phyloP scores from a whole-genome alignment of 2,888 invertebrate genomes.

The Galeruca laticollis region DNA sequence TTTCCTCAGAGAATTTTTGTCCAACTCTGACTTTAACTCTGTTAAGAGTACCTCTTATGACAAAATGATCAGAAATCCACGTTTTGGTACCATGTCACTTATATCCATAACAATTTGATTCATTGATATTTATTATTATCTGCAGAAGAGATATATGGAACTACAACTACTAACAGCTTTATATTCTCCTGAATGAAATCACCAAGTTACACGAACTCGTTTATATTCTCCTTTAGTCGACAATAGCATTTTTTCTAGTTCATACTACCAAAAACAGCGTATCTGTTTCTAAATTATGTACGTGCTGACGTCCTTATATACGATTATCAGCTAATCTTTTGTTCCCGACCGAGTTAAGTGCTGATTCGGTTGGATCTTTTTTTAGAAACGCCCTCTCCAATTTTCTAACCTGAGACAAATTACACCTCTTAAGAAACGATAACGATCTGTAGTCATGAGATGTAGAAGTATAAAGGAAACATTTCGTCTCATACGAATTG shows the following conservation, averaged over 20 bases:
- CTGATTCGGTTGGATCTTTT: slow-evolving; percentile 59
- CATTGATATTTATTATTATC: too few relatives aligned
- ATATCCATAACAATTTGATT: too few relatives aligned
- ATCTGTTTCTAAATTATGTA: slow-evolving; percentile 27
- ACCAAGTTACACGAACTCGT: too few relatives aligned
- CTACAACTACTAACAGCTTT: too few relatives aligned
- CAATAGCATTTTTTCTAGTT: too few relatives aligned
- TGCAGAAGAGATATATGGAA: too few relatives aligned
- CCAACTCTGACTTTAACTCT: too few relatives aligned
- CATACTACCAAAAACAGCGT: background rate
- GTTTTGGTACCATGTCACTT: too few relatives aligned
- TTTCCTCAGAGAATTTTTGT: too few relatives aligned
- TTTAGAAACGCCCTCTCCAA: slow-evolving; percentile 58
- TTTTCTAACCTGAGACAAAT: slow-evolving; percentile 64
- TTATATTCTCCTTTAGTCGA: slow-evolving; percentile 4
- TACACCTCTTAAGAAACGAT: slow-evolving; percentile 61
- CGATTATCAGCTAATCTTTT: slow-evolving; percentile 55
- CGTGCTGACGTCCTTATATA: slow-evolving; percentile 48
- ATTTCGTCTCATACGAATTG: slow-evolving; percentile 31
- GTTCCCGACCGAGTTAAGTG: slow-evolving; percentile 57
- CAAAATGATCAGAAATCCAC: too few relatives aligned
- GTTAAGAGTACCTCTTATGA: too few relatives aligned
- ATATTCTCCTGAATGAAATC: too few relatives aligned
- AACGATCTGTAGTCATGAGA: slow-evolving; percentile 64
- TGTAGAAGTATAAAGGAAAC: slow-evolving; percentile 40